A percentile compares a stretch with the other conserved stretches of the same genome.
These are phyloP conservation scores for Trididemnum clinides DNA, from an alignment of 23 tunicate species.

Conservation along the genomic window DNA sequence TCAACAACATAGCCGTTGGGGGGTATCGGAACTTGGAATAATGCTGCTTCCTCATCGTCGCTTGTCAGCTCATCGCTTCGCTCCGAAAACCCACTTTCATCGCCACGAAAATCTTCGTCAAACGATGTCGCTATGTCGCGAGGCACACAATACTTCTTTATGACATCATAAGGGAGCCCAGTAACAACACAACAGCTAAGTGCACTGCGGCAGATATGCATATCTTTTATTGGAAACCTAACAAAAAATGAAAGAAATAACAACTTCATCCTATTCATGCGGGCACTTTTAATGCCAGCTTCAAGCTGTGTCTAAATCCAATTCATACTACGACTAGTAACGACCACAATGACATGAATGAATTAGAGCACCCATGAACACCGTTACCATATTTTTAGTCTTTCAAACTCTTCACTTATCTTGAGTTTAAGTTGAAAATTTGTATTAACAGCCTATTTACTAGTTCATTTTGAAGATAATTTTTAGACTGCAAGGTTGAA, in stretches of 20 bases:
- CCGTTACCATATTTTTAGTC: too few species aligned
- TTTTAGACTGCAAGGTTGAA: too few species aligned
- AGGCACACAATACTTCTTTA: slow-evolving; percentile 77
- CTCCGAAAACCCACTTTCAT: slow-evolving; percentile 18
- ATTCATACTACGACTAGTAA: too few species aligned
- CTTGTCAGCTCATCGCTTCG: slow-evolving; percentile 25
- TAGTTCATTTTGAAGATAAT: too few species aligned
- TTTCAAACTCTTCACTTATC: too few species aligned
- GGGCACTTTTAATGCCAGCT: too few species aligned
- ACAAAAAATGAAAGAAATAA: background rate
- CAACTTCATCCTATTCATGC: too few species aligned
- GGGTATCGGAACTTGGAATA: background rate
- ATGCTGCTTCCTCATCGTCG: slow-evolving; percentile 8
- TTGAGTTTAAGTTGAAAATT: too few species aligned
- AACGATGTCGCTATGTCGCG: slow-evolving; percentile 47
- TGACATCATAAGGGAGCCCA: slow-evolving; percentile 76
- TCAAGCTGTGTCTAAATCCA: too few species aligned
- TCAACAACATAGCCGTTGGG: slow-evolving; percentile 17
- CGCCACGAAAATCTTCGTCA: slow-evolving; percentile 2
- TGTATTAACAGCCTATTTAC: too few species aligned
- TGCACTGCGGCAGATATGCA: slow-evolving; percentile 94
- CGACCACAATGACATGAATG: too few species aligned
- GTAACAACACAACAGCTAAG: slow-evolving; percentile 88
- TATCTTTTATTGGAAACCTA: slow-evolving; percentile 86
- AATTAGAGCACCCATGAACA: too few species aligned